Evolutionary conservation across 2,888 invertebrate species (phyloP).

Genomic region (Ophion costatus): DNA sequence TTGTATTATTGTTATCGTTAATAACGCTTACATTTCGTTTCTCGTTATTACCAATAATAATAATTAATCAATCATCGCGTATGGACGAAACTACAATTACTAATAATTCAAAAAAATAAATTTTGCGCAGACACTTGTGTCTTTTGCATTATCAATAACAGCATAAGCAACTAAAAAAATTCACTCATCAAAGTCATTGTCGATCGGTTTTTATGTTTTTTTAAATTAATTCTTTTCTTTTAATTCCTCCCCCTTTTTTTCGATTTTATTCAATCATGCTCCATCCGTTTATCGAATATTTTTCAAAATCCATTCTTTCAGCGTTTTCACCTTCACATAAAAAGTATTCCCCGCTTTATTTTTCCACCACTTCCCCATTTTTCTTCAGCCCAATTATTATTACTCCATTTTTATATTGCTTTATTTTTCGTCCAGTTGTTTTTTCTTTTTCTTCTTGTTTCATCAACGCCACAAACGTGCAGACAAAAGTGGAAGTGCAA

Average conservation of each 20-base stretch:
- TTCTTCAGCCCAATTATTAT: background rate
- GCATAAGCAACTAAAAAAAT: slow-evolving; percentile 45
- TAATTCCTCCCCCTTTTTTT: background rate
- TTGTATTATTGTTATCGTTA: no score
- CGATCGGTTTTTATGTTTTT: background rate
- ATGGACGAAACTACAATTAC: no score
- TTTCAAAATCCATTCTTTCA: no score
- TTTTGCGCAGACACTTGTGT: no score
- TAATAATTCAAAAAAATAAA: no score
- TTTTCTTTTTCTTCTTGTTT: background rate
- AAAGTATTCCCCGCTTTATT: background rate
- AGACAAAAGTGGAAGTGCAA: background rate
- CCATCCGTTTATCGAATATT: background rate
- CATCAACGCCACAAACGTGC: background rate
- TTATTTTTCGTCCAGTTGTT: background rate
- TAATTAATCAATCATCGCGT: no score
- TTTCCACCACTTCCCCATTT: background rate
- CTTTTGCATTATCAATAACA: slow-evolving; percentile 26
- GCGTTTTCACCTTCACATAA: background rate
- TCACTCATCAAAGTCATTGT: slow-evolving; percentile 8
- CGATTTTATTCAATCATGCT: background rate
- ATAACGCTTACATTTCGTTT: no score
- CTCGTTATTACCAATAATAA: no score
- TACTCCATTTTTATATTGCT: background rate
- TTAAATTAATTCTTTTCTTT: background rate